Evolutionary conservation across 2,113 vertebrate species (phyloP).

Genomic region (Sturnira hondurensis): DNA sequence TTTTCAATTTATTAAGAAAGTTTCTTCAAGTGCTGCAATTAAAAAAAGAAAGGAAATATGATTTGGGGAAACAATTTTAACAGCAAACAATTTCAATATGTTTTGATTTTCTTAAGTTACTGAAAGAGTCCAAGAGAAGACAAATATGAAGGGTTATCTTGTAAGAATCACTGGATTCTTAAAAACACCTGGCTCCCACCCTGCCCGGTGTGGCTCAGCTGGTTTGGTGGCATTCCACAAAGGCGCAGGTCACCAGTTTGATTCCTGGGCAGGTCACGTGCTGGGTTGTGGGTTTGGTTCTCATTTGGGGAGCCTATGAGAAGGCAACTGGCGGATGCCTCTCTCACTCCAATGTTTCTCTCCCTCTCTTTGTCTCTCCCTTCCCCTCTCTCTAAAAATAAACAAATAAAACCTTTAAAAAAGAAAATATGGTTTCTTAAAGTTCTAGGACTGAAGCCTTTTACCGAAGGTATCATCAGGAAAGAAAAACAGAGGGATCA

Average conservation of each 20-base stretch:
- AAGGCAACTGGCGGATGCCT: too few species aligned
- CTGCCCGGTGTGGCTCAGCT: too few species aligned
- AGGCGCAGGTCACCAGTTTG: too few species aligned
- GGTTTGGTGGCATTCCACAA: too few species aligned
- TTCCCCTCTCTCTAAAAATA: too few species aligned
- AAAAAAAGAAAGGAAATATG: constrained; percentile 45
- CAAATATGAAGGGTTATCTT: neutral
- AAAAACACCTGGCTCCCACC: neutral
- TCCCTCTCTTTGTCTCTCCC: too few species aligned
- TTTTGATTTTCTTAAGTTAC: neutral
- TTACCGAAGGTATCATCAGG: neutral
- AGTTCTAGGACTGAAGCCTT: neutral
- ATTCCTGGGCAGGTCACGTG: too few species aligned
- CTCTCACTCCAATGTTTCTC: too few species aligned
- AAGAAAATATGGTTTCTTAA: neutral
- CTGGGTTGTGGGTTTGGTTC: too few species aligned
- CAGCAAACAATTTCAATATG: neutral
- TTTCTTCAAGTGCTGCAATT: constrained; percentile 48
- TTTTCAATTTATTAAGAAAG: constrained; percentile 55
- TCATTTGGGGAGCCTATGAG: too few species aligned
- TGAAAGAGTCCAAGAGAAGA: neutral
- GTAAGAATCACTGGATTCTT: neutral
- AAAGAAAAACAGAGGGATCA: neutral
- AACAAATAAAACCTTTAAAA: too few species aligned
- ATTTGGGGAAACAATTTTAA: constrained; percentile 33